A percentile compares a stretch with the other conserved stretches of the same genome.
Conservation (phyloP, 2,797 vertebrate species). For the Acrocephalus scirpaceus region DNA sequence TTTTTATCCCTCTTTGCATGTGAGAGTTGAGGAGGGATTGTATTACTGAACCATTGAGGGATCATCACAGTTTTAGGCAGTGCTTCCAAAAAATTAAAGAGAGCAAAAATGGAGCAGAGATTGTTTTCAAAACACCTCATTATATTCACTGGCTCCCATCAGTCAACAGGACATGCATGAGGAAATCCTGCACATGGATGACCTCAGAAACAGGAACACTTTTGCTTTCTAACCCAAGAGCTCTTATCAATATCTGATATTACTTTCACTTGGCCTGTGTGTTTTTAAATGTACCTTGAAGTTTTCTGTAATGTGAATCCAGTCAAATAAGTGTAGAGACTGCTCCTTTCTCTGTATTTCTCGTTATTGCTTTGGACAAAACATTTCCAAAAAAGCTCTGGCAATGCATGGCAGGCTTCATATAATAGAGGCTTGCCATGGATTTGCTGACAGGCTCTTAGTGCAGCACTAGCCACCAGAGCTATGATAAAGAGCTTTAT, state of each 20-base stretch:
- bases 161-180: accelerated
- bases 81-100: not conserved
- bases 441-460: slow-evolving; percentile 47
- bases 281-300: not conserved
- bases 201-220: not conserved
- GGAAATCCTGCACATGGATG: not conserved
- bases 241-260: not conserved
- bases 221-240: not conserved
- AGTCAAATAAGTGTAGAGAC: not conserved
- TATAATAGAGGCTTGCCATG: slow-evolving; percentile 3
- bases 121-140: not conserved
- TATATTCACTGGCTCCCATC: not conserved
- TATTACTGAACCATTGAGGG: not conserved
- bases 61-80: not conserved
- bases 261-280: not conserved
- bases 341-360: not conserved
- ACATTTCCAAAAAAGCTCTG: not conserved
- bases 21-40: not conserved
- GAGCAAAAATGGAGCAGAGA: not conserved
- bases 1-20: not conserved
- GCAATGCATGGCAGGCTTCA: not conserved
- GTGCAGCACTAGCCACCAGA: slow-evolving; percentile 36
- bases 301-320: not conserved
- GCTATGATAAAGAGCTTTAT: slow-evolving; percentile 68
- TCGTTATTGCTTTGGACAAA: not conserved